phyloP scores from a whole-genome alignment of 2,888 invertebrate species.

The Cheilosia vernalis region DNA sequence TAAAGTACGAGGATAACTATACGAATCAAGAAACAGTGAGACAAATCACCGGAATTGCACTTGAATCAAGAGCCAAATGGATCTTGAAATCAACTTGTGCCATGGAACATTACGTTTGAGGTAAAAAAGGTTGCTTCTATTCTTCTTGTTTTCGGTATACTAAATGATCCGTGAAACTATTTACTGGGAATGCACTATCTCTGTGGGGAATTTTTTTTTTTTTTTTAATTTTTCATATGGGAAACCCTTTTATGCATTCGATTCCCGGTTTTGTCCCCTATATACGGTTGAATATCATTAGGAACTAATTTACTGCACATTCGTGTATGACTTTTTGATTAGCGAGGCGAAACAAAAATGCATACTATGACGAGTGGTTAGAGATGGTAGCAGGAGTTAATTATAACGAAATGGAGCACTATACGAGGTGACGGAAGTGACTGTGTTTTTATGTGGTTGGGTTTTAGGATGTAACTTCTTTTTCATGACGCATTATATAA shows the following conservation, averaged over 20 bases:
- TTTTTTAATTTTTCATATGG: not conserved
- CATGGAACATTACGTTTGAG: slow-evolving; percentile 34
- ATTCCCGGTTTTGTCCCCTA: slow-evolving; percentile 33
- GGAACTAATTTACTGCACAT: slow-evolving; percentile 53
- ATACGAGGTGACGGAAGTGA: slow-evolving; percentile 52
- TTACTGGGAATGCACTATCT: slow-evolving; percentile 11
- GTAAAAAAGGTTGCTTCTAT: not conserved
- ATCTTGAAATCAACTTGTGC: slow-evolving; percentile 1
- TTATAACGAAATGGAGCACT: slow-evolving; percentile 39
- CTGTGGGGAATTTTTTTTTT: not conserved
- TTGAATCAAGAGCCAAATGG: slow-evolving; percentile 13
- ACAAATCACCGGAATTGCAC: slow-evolving; percentile 54
- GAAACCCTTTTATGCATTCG: slow-evolving; percentile 35
- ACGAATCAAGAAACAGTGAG: slow-evolving; percentile 5
- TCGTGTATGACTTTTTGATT: slow-evolving; percentile 4
- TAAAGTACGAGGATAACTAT: not conserved
- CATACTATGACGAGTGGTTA: slow-evolving; percentile 25
- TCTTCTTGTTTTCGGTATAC: not conserved
- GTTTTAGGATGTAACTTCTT: slow-evolving; percentile 3
- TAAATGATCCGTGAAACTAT: slow-evolving; percentile 50
- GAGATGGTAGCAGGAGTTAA: slow-evolving; percentile 22
- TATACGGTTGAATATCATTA: slow-evolving; percentile 44
- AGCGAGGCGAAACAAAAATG: slow-evolving; percentile 41
- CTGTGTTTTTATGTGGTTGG: slow-evolving; percentile 9
- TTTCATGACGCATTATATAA: not conserved